Percentiles rank a stretch among this genome's conserved stretches.
Conservation (phyloP, 2,888 invertebrate species). For the Pardosa pseudoannulata region DNA sequence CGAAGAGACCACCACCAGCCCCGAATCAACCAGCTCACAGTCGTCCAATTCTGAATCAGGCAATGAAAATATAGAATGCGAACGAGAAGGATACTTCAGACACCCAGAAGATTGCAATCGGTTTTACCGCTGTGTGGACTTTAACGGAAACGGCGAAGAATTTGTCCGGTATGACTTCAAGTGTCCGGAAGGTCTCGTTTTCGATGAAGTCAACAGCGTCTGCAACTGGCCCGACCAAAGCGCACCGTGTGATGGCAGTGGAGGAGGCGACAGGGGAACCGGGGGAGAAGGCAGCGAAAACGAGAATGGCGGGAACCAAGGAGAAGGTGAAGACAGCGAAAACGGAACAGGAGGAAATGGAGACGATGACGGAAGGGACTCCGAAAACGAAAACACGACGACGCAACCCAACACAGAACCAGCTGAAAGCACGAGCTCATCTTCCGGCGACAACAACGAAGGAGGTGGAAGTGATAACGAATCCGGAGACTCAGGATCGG, state of each 20-base stretch:
- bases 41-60: background rate
- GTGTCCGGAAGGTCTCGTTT: constrained; percentile 87
- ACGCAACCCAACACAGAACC: background rate
- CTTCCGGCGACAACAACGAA: background rate
- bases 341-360: background rate
- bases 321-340: background rate
- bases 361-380: background rate
- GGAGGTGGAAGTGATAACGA: constrained; percentile 17
- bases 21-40: background rate
- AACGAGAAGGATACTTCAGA: constrained; percentile 73
- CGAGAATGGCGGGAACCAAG: background rate
- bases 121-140: constrained; percentile 89
- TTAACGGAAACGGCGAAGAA: constrained; percentile 83
- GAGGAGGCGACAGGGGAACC: background rate
- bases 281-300: background rate
- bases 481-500: background rate
- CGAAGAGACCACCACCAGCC: constrained; percentile 23
- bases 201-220: constrained; percentile 80
- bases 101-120: constrained; percentile 77
- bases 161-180: constrained; percentile 85
- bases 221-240: constrained; percentile 88
- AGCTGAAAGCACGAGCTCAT: constrained; percentile 12
- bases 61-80: constrained; percentile 40
- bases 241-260: constrained; percentile 84
- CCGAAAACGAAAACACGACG: background rate